A percentile compares a stretch with the other conserved stretches of the same genome.
These are phyloP conservation scores for Crenichthys baileyi DNA, from an alignment of 2,797 vertebrate species.

Conservation along the genomic window DNA sequence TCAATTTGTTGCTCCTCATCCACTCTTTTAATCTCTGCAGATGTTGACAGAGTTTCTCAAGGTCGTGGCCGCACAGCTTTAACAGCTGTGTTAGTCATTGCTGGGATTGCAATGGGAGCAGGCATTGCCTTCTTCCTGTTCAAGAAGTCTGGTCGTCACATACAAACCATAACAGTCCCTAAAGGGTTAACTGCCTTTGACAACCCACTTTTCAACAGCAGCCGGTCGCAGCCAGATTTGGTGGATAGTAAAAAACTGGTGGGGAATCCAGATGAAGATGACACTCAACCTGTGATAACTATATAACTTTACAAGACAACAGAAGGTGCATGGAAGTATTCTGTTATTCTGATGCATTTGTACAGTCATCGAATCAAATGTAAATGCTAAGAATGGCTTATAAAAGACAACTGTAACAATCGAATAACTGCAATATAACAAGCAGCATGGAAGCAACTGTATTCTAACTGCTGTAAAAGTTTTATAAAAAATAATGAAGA, in stretches of 20 bases:
- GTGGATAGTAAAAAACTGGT: constrained; percentile 28
- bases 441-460: not conserved
- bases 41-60: fast-evolving
- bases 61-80: not conserved
- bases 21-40: constrained; percentile 12
- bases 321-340: not conserved
- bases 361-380: not conserved
- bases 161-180: not conserved
- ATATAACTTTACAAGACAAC: constrained; percentile 5
- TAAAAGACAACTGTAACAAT: not conserved
- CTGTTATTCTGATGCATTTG: not conserved
- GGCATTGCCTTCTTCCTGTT: not conserved
- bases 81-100: constrained; percentile 9
- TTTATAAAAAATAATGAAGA: too few relatives aligned
- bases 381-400: not conserved
- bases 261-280: constrained; percentile 37
- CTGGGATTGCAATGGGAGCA: not conserved
- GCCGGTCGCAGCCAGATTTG: not conserved
- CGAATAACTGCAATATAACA: not conserved
- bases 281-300: not conserved
- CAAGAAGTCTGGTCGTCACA: constrained; percentile 36
- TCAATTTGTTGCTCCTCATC: not conserved
- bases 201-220: constrained; percentile 54
- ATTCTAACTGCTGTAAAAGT: not conserved
- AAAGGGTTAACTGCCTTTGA: constrained; percentile 34